phyloP scores from a whole-genome alignment of 2,113 vertebrate species.

The Azemiops feae region DNA sequence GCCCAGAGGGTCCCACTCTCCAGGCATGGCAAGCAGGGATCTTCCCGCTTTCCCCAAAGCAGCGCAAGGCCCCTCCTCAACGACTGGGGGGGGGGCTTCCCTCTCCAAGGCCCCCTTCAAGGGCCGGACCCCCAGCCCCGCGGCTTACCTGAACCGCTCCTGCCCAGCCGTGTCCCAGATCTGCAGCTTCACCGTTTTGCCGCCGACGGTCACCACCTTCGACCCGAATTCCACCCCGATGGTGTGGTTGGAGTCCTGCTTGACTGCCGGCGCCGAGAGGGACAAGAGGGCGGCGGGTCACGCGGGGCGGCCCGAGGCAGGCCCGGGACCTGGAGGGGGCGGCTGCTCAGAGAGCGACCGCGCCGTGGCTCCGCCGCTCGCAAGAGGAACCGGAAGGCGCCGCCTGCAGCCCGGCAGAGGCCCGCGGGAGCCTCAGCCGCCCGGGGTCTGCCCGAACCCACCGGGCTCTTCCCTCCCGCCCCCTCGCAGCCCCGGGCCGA shows the following conservation, averaged over 20 bases:
- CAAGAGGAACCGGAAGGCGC: background rate
- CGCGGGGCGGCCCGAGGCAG: background rate
- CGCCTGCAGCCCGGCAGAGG: background rate
- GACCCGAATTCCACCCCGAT: constrained; percentile 94
- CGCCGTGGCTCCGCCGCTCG: background rate
- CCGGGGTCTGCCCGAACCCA: background rate
- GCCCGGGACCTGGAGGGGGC: no score
- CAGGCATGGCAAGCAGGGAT: background rate
- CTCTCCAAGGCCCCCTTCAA: background rate
- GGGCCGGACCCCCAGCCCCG: no score
- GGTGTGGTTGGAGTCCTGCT: constrained; percentile 94
- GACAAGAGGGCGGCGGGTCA: background rate
- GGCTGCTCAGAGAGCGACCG: background rate
- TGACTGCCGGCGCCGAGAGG: constrained; percentile 70
- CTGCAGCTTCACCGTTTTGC: constrained; percentile 92
- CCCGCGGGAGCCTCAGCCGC: background rate
- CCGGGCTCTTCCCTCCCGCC: background rate
- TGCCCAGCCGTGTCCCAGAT: constrained; percentile 95
- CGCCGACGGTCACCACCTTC: constrained; percentile 87
- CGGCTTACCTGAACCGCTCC: constrained; percentile 84
- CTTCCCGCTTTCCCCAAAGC: background rate
- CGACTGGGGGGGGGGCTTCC: background rate
- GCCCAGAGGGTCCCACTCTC: constrained; percentile 25
- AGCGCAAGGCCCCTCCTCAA: background rate
- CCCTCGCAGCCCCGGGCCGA: background rate